Conservation (phyloP, 2,113 vertebrate species). For the Platycercus adscitus region DNA sequence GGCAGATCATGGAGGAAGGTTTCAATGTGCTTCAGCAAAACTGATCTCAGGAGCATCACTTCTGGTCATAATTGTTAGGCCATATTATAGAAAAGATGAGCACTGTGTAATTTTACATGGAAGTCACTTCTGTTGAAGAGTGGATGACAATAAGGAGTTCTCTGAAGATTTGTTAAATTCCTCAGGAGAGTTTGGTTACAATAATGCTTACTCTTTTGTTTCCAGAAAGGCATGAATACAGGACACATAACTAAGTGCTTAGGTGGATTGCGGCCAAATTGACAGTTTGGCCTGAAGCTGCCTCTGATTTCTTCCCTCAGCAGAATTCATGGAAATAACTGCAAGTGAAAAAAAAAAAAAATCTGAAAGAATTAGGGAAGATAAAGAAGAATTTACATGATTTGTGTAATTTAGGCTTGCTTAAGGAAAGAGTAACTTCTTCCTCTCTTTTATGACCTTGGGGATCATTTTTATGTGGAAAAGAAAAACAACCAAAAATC, state of each 20-base stretch:
- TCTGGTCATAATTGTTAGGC: neutral
- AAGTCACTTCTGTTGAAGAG: neutral
- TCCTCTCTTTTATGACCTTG: neutral
- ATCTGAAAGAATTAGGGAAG: neutral
- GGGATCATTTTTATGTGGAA: neutral
- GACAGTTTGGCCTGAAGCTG: neutral
- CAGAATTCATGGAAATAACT: neutral
- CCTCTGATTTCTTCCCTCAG: neutral
- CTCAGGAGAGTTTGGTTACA: neutral
- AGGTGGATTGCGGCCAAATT: slow-evolving; percentile 37
- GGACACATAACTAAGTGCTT: neutral
- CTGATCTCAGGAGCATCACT: neutral
- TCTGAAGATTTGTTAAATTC: neutral
- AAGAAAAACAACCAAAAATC: neutral
- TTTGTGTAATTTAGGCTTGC: neutral
- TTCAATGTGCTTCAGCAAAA: neutral
- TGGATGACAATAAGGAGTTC: neutral
- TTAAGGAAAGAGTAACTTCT: neutral
- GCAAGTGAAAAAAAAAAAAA: neutral
- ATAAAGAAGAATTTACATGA: neutral
- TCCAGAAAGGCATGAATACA: fast-evolving
- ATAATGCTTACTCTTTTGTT: neutral
- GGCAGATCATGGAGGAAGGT: neutral
- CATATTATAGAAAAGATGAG: neutral
- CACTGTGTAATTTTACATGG: neutral